Percentiles rank a stretch among this genome's conserved stretches.
These are phyloP conservation scores for Meloidogyne chitwoodi DNA, from an alignment of 1,140 invertebrate species.

Conservation along the genomic window DNA sequence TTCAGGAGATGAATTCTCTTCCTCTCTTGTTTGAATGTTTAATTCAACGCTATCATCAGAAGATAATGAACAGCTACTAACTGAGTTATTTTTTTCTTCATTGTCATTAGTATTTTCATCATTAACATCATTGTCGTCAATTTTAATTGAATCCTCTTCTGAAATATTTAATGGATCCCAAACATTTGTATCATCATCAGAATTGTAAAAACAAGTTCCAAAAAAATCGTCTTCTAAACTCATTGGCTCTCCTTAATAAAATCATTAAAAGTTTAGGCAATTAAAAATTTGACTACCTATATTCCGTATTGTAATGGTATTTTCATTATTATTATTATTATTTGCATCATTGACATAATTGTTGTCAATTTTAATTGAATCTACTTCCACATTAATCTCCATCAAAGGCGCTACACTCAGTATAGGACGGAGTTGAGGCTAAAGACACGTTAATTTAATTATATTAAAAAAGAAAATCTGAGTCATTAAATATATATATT, in stretches of 20 bases:
- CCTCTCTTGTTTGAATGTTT: background rate
- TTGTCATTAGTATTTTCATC: too few relatives aligned
- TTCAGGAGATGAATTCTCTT: background rate
- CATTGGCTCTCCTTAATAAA: background rate
- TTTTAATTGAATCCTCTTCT: background rate
- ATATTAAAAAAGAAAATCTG: background rate
- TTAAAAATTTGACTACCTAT: background rate
- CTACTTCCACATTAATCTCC: background rate
- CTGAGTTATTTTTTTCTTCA: too few relatives aligned
- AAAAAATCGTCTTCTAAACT: background rate
- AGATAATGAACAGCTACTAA: background rate
- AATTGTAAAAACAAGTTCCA: background rate
- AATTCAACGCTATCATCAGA: background rate
- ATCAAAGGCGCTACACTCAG: background rate
- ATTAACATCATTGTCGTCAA: too few relatives aligned
- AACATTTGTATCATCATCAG: background rate
- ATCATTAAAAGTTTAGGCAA: background rate
- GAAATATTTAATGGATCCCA: background rate
- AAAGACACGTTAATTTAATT: background rate
- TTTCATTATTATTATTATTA: background rate
- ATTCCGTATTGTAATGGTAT: background rate
- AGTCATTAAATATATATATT: too few relatives aligned
- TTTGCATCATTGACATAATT: background rate
- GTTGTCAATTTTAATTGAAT: background rate
- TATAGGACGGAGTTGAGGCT: background rate